These are phyloP conservation scores for Falcunculus frontatus DNA, from an alignment of 2,113 vertebrate genomes.

Conservation along the genomic window DNA sequence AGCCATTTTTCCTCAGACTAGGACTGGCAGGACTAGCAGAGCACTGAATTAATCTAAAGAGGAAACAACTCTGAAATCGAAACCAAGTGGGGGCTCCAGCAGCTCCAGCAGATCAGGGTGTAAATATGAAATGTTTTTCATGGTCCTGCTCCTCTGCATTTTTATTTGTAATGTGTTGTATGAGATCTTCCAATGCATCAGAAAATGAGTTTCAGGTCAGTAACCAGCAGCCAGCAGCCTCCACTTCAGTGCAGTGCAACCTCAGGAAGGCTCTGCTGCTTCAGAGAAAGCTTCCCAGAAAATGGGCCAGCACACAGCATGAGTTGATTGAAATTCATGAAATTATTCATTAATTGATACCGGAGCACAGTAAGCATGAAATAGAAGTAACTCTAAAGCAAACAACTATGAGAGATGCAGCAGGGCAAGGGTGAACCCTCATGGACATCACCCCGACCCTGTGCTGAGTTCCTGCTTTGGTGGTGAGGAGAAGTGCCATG, in stretches of 20 bases:
- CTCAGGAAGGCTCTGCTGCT: neutral
- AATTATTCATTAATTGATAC: slow-evolving; percentile 9
- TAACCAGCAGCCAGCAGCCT: neutral
- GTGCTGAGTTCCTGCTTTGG: neutral
- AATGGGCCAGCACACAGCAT: slow-evolving; percentile 14
- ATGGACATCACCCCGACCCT: neutral
- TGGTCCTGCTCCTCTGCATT: neutral
- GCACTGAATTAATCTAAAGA: neutral
- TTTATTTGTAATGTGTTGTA: neutral
- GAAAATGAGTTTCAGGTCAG: neutral
- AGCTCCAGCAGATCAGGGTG: neutral
- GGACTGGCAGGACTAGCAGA: neutral
- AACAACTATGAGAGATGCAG: neutral
- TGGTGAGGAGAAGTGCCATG: neutral
- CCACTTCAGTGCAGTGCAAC: neutral
- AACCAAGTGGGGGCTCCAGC: neutral
- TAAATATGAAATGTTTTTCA: neutral
- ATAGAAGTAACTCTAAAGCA: neutral
- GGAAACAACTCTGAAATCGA: neutral
- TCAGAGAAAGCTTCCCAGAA: neutral
- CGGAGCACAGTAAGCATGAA: neutral
- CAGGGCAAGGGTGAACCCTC: neutral
- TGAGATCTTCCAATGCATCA: neutral
- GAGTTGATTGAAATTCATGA: neutral
- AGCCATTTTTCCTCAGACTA: neutral